Evolutionary conservation across 2,797 vertebrate species (phyloP), one percentile per base, ranked within the genome.

Genomic region (Discoglossus pictus): DNA sequence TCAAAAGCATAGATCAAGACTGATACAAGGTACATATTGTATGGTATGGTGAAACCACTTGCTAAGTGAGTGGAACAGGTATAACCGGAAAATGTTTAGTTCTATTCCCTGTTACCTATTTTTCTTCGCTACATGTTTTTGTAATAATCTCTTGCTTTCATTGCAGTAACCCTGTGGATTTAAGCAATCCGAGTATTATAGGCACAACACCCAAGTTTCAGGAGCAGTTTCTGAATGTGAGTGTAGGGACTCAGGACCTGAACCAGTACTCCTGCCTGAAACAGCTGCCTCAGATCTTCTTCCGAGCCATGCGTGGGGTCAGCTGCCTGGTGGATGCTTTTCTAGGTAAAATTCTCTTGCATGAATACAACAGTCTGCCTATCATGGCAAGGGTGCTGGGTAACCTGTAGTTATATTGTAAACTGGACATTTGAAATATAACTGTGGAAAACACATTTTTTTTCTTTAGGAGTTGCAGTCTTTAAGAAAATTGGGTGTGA

Each of bases 221-320:
- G 85, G 93, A 94, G 77, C 92, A 94, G 83, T 88, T 92, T 78
- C 87, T 98, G 53, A 94, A 90, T 83, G 92, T 94, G 75, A 96
- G 92, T 20, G 91, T 94, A 44, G 92, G 96, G 79, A 90, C 93
- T 21, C 96, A 96, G 81, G 95, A 98, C 72, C 85, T 95, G 75
- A 92, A 95, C 75, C 90, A 96, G 76, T 96, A 96, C 79, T 93
- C 92, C 40, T 98, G 96, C 89, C 91, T 98, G 79, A 88, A 89
- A 80, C 91, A 93, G 77, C 89, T 94, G 79, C 93, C 93, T 79
- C 90, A 92, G 35, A 93, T 95, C 86, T 95, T 96, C 87, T 95
- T 92, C 76, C 91, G 89, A 85, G 93, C 93, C 79, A 94, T 97
- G 94, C 92, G 89, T 78, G 92, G 87, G 69, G 85, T 98, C 87